Conservation (phyloP, 2,797 vertebrate species). For the Potorous gilbertii region DNA sequence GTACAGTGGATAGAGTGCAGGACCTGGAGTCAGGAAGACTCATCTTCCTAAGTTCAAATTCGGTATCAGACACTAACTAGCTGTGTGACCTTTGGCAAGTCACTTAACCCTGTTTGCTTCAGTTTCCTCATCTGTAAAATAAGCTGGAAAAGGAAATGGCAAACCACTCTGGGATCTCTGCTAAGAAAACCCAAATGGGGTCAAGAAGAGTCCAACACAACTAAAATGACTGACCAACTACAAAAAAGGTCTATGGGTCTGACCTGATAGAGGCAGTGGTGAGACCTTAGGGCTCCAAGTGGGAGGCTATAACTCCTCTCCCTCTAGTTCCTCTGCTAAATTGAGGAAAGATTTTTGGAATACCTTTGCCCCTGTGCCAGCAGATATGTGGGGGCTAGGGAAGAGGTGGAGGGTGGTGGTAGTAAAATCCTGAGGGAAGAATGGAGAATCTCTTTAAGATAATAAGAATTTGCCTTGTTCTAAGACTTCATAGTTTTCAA, state of each 20-base stretch:
- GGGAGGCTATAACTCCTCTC: neutral
- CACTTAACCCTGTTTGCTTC: neutral
- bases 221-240: neutral
- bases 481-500: conserved; percentile 26
- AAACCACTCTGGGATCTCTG: neutral
- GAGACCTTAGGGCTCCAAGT: neutral
- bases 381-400: neutral
- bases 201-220: neutral
- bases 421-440: conserved; percentile 14
- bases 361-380: conserved; percentile 5
- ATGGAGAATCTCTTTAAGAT: neutral
- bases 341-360: conserved; percentile 1
- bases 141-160: neutral
- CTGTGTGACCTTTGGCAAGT: neutral
- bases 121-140: neutral
- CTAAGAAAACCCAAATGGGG: neutral
- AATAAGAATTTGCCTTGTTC: neutral
- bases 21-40: neutral
- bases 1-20: neutral
- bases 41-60: neutral
- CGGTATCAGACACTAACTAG: neutral
- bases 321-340: conserved; percentile 2
- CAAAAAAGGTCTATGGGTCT: neutral
- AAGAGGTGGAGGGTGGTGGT: neutral
- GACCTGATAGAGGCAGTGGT: neutral